phyloP scores from a whole-genome alignment of 2,113 vertebrate genomes.

The Nyctereutes procyonoides region DNA sequence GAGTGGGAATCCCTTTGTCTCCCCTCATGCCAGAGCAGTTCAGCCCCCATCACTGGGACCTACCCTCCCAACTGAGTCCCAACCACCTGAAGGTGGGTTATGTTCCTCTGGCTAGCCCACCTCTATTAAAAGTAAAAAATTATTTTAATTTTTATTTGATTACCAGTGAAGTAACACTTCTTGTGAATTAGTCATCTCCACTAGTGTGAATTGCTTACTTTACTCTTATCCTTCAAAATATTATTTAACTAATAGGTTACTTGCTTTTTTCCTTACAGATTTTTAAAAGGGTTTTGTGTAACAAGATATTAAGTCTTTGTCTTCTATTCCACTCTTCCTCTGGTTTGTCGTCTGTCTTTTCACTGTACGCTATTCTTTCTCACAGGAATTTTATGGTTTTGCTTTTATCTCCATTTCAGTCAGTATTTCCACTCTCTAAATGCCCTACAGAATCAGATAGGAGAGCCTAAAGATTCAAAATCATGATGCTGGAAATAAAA shows the following conservation, averaged over 20 bases:
- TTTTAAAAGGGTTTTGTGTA: not conserved
- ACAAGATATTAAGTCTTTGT: not conserved
- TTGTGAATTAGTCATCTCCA: not conserved
- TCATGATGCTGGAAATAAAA: not conserved
- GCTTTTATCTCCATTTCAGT: not conserved
- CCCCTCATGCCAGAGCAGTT: not conserved
- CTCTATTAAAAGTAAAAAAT: not conserved
- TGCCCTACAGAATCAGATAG: not conserved
- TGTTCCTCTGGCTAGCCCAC: not conserved
- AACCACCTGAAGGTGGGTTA: not conserved
- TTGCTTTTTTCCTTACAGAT: not conserved
- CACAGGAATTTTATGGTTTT: not conserved
- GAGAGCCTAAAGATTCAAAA: not conserved
- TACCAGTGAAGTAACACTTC: not conserved
- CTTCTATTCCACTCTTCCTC: not conserved
- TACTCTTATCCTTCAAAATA: not conserved
- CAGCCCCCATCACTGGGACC: not conserved
- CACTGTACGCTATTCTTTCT: not conserved
- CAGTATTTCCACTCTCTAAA: not conserved
- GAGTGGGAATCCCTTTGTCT: not conserved
- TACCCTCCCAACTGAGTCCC: not conserved
- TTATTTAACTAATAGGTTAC: not conserved
- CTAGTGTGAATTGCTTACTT: not conserved
- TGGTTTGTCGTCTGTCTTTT: not conserved
- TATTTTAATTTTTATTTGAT: not conserved